Percentiles rank a stretch among this genome's conserved stretches.
Evolutionary conservation across 2,888 invertebrate genomes (phyloP).

Genomic region (Mantis religiosa): DNA sequence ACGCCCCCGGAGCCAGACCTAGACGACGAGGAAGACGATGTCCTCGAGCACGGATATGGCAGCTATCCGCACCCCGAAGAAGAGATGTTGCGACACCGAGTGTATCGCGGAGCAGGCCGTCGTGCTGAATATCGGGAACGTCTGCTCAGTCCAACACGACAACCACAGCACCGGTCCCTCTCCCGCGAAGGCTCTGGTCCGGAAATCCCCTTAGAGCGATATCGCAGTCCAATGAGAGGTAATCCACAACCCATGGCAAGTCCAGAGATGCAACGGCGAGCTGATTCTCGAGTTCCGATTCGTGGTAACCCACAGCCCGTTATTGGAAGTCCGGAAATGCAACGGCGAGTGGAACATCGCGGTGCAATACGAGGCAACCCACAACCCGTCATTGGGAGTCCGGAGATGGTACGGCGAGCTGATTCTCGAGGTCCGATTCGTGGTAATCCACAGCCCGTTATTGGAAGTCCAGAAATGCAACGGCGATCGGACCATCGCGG

Average conservation of each 20-base stretch:
- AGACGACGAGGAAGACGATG: conserved; percentile 15
- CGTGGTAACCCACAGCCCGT: not conserved
- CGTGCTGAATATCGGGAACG: conserved; percentile 3
- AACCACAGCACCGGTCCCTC: not conserved
- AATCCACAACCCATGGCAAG: not conserved
- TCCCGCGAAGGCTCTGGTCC: not conserved
- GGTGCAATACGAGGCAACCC: not conserved
- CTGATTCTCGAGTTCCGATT: not conserved
- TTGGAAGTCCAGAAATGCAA: conserved; percentile 10
- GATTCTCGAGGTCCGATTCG: not conserved
- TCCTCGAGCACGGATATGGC: conserved; percentile 9
- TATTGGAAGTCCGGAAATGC: conserved; percentile 20
- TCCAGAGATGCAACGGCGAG: not conserved
- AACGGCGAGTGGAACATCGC: not conserved
- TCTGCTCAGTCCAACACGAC: conserved; percentile 12
- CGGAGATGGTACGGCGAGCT: not conserved
- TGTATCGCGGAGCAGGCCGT: not conserved
- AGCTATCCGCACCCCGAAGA: not conserved
- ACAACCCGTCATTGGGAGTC: not conserved
- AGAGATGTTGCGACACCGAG: not conserved
- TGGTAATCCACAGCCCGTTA: not conserved
- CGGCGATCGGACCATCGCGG: not conserved
- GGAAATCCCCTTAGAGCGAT: not conserved
- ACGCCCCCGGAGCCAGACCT: not conserved
- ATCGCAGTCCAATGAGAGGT: not conserved